These are phyloP conservation scores for Eretmochelys imbricata DNA, from an alignment of 2,113 vertebrate species.

Conservation along the genomic window DNA sequence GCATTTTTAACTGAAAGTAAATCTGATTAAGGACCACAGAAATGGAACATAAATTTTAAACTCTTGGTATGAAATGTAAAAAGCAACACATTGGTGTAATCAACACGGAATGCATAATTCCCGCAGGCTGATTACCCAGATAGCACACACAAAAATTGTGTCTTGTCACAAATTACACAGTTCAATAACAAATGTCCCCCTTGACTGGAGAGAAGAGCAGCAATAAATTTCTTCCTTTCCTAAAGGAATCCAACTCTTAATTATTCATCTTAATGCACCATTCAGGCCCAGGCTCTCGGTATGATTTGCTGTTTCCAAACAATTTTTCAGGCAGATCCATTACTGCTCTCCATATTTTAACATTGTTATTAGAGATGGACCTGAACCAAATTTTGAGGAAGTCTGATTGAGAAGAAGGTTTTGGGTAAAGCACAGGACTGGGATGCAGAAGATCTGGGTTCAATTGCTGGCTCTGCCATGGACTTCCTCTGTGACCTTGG, in stretches of 20 bases:
- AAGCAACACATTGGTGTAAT: not conserved
- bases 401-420: not conserved
- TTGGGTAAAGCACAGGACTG: not conserved
- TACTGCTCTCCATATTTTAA: not conserved
- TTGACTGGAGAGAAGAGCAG: conserved; percentile 65
- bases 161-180: conserved; percentile 55
- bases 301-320: conserved; percentile 58
- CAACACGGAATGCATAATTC: not conserved
- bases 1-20: not conserved
- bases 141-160: not conserved
- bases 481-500: not conserved
- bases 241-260: conserved; percentile 69
- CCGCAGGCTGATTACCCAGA: conserved; percentile 23
- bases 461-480: not conserved
- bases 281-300: conserved; percentile 33
- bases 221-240: conserved; percentile 67
- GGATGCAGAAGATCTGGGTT: not conserved
- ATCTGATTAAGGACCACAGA: not conserved
- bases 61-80: not conserved
- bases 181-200: conserved; percentile 59
- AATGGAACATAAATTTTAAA: not conserved
- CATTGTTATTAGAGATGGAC: not conserved
- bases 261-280: conserved; percentile 65
- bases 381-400: conserved; percentile 8
- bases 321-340: conserved; percentile 49